Base-by-base conservation (phyloP, 1,140 invertebrate genomes). In the Sitodiplosis mosellana region DNA sequence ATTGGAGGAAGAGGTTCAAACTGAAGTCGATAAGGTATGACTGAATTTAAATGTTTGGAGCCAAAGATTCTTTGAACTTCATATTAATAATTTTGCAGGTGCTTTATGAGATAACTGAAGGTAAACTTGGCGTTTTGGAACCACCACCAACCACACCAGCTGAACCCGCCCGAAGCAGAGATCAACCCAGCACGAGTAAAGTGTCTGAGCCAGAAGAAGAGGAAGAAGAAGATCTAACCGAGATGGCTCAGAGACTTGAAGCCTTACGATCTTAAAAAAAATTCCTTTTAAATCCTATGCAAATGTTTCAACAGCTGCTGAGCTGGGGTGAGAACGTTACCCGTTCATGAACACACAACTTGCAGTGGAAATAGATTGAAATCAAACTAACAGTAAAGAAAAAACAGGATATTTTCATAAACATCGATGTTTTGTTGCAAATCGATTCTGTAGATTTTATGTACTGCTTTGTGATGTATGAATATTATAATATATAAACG, bases 61-160 rank as follows among this genome's bases (percentile, higher is more conserved):
- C 17, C 17, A 6, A 41, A 19, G 11, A 18, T 17, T 6, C 7
- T 42, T 42, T 12, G 19, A 6, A 20, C 15, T 2, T 19, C 11
- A 3, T 43, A 12, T 43, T 40, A 19, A 19, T 43, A 5, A n/a
- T 15, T 49, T 53, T 60, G 10, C 53, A 83, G 80, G 77, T 98
- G n/a, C 67, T 98, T 12, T 95, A 81, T 83, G 93, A 98, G 67
- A 68, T 98, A 2, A 96, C 92, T 2, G 82, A 87, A 58, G 94
- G 93, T 45, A 83, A 88, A 63, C 67, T 96, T 44, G 91, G 90
- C 22, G 85, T 85, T 66, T 90, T 90, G 17, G 87, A 88, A 1
- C 73, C 81, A 19, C 79, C 82, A 8, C 78, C 81, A 8, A 71
- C 73, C 38, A 73, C 75, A n/a, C 72, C 74, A 36, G 74, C 75